Conservation (phyloP, 2,888 invertebrate genomes). For the Drosophila mimetica region DNA sequence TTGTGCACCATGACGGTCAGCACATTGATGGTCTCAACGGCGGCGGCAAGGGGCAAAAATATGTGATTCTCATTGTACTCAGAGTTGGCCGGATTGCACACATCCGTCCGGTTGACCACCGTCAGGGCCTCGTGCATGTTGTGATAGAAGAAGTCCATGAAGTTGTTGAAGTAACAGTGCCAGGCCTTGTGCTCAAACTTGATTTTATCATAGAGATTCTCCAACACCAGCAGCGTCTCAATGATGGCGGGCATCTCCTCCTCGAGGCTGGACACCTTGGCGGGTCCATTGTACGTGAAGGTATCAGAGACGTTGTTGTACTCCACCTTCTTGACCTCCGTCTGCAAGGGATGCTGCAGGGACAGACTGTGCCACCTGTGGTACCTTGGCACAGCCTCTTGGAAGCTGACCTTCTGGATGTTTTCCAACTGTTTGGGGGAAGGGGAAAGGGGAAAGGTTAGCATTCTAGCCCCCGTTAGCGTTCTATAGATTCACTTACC, state of each 20-base stretch:
- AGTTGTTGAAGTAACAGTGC: conserved; percentile 1
- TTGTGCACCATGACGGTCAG: conserved; percentile 35
- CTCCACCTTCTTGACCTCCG: neutral
- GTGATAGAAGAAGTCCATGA: conserved; percentile 16
- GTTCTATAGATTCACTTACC: conserved; percentile 12
- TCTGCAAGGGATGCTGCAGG: conserved; percentile 37
- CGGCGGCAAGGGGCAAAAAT: conserved; percentile 5
- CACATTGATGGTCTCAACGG: conserved; percentile 45
- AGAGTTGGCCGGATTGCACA: neutral
- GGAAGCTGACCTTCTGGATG: neutral
- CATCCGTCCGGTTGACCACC: neutral
- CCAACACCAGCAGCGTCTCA: conserved; percentile 49
- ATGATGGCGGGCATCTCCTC: conserved; percentile 57
- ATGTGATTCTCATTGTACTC: neutral
- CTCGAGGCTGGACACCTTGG: neutral
- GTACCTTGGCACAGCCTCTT: fast-evolving
- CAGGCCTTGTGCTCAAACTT: neutral
- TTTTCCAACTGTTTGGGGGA: neutral
- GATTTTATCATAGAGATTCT: neutral
- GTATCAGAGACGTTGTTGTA: neutral
- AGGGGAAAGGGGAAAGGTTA: neutral
- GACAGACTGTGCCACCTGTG: conserved; percentile 1
- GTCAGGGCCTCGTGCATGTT: conserved; percentile 17
- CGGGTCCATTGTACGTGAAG: neutral
- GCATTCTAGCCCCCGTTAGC: neutral